phyloP scores from a whole-genome alignment of 2,888 invertebrate species.

The Plusia festucae region DNA sequence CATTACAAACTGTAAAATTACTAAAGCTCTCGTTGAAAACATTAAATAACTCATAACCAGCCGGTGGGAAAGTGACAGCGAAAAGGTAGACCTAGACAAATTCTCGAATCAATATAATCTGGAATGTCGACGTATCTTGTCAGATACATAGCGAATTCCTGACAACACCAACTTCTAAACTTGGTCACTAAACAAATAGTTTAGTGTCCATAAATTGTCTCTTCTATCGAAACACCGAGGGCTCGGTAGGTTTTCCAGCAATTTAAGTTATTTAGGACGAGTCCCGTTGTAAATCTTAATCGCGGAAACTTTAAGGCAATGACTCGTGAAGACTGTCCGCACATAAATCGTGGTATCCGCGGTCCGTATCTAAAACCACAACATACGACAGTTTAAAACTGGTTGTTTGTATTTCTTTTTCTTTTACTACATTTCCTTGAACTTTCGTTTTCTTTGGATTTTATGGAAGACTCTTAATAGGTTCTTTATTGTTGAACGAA shows the following conservation, averaged over 20 bases:
- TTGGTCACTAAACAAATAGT: slow-evolving; percentile 56
- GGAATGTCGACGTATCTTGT: slow-evolving; percentile 17
- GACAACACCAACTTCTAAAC: slow-evolving; percentile 32
- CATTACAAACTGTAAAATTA: background rate
- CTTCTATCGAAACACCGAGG: slow-evolving; percentile 52
- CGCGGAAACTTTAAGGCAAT: slow-evolving; percentile 80
- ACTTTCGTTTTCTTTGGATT: background rate
- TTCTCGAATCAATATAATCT: slow-evolving; percentile 15
- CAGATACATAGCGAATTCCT: slow-evolving; percentile 29
- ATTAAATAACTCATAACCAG: background rate
- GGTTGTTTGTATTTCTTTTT: slow-evolving; percentile 31
- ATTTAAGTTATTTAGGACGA: slow-evolving; percentile 84
- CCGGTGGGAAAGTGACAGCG: background rate
- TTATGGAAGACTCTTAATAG: background rate
- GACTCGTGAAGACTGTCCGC: slow-evolving; percentile 81
- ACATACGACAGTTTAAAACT: slow-evolving; percentile 47
- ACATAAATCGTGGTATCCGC: slow-evolving; percentile 77
- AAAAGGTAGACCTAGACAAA: background rate
- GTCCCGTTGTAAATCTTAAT: slow-evolving; percentile 85
- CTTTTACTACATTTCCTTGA: slow-evolving; percentile 1
- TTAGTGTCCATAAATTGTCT: slow-evolving; percentile 54
- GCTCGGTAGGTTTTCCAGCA: slow-evolving; percentile 72
- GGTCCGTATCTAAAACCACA: slow-evolving; percentile 42
- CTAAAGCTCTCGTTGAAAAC: background rate
- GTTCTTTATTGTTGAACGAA: background rate